Percentiles rank a stretch among this genome's conserved stretches.
These are phyloP conservation scores for Scomber colias DNA, from an alignment of 2,113 vertebrate species.

Conservation along the genomic window DNA sequence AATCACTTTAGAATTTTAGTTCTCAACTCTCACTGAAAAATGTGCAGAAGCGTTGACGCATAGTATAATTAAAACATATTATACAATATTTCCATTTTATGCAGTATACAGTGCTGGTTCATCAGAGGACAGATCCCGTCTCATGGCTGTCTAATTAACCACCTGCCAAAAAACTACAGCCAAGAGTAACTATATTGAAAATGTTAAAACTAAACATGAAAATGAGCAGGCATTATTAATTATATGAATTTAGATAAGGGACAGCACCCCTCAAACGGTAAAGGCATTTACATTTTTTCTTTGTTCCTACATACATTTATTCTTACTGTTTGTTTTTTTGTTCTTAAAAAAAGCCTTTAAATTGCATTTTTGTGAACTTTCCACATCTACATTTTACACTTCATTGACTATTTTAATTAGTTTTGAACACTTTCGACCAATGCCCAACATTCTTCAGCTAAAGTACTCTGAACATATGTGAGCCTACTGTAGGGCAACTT, in stretches of 20 bases:
- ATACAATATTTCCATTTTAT: constrained; percentile 11
- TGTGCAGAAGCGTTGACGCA: neutral
- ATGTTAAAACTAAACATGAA: constrained; percentile 20
- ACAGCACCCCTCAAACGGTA: neutral
- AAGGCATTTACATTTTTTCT: neutral
- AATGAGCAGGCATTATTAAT: too few relatives aligned
- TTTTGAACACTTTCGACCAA: constrained; percentile 3
- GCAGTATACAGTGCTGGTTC: constrained; percentile 22
- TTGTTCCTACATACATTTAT: neutral
- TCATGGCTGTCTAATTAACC: constrained; percentile 48
- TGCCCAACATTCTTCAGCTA: constrained; percentile 7
- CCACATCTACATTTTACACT: neutral
- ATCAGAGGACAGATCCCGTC: constrained; percentile 38
- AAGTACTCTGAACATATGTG: constrained; percentile 1
- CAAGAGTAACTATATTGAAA: constrained; percentile 18
- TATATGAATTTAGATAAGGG: constrained; percentile 17
- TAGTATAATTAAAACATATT: constrained; percentile 3
- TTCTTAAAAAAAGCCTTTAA: neutral
- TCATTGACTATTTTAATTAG: neutral
- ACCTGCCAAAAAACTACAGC: neutral
- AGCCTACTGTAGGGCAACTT: neutral
- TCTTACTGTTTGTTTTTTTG: neutral
- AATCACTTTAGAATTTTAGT: neutral
- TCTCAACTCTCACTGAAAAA: neutral
- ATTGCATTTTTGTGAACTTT: neutral